These are phyloP conservation scores for Hycleus phaleratus DNA, from an alignment of 1,140 invertebrate genomes.

Conservation along the genomic window DNA sequence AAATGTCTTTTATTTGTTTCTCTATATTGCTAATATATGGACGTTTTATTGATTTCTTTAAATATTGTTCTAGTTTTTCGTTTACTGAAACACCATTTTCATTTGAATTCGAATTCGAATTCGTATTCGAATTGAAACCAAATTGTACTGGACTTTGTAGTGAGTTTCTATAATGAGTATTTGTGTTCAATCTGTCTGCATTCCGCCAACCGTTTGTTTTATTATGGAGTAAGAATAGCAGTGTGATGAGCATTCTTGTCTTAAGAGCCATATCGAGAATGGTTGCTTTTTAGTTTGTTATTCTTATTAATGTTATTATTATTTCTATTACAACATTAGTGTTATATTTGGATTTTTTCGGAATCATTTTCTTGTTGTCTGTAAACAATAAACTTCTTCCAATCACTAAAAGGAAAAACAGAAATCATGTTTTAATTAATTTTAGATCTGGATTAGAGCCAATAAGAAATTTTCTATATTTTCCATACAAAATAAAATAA, in stretches of 20 bases:
- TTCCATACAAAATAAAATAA: background rate
- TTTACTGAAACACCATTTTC: too few relatives aligned
- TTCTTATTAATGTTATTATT: too few relatives aligned
- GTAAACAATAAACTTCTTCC: background rate
- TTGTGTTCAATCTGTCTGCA: conserved; percentile 1
- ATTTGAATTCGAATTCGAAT: too few relatives aligned
- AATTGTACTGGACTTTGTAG: too few relatives aligned
- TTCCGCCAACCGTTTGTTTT: conserved; percentile 9
- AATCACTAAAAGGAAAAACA: too few relatives aligned
- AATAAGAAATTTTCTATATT: background rate
- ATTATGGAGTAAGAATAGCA: conserved; percentile 12
- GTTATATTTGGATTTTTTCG: background rate
- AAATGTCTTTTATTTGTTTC: conserved; percentile 22
- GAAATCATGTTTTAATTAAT: too few relatives aligned
- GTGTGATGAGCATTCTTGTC: conserved; percentile 8
- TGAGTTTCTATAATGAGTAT: background rate
- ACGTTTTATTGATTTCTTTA: conserved; percentile 18
- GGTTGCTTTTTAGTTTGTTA: too few relatives aligned
- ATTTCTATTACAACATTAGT: too few relatives aligned
- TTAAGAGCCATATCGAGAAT: conserved; percentile 1
- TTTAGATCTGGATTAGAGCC: background rate
- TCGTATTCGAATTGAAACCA: too few relatives aligned
- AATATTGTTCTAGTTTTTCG: too few relatives aligned
- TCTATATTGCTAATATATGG: conserved; percentile 29
- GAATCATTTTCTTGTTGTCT: background rate